These are phyloP conservation scores for Branchellion lobata DNA, from an alignment of 2,888 invertebrate genomes.

Conservation along the genomic window DNA sequence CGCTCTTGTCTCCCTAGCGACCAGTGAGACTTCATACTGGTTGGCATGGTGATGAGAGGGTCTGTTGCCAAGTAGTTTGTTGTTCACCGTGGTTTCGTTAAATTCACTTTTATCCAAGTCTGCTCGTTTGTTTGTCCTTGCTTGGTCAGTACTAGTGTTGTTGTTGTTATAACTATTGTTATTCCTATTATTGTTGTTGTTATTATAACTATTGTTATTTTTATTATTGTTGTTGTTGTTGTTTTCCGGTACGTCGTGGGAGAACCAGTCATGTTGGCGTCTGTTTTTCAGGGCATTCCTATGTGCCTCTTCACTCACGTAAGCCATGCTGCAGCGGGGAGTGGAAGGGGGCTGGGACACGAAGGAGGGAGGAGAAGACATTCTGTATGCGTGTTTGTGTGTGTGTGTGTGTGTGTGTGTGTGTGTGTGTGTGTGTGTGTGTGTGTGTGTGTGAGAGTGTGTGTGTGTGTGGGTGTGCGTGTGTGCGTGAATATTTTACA, in stretches of 20 bases:
- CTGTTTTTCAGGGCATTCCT: slow-evolving; percentile 31
- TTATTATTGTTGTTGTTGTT: not conserved
- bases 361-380: not conserved
- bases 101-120: too few species aligned
- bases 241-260: not conserved
- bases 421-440: slow-evolving; percentile 18
- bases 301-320: slow-evolving; percentile 28
- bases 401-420: slow-evolving; percentile 15
- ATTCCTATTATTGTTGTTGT: too few species aligned
- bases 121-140: too few species aligned
- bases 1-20: too few species aligned
- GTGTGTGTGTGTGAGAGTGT: slow-evolving; percentile 23
- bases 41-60: too few species aligned
- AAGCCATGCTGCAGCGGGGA: slow-evolving; percentile 13
- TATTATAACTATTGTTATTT: too few species aligned
- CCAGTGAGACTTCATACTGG: too few species aligned
- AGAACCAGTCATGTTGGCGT: slow-evolving; percentile 31
- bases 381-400: not conserved
- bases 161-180: too few species aligned
- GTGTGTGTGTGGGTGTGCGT: slow-evolving; percentile 18
- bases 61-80: too few species aligned
- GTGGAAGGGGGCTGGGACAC: not conserved
- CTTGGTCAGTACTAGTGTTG: too few species aligned
- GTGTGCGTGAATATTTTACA: not conserved
- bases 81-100: too few species aligned